Base-by-base conservation (phyloP, 2,113 vertebrate species). In the Panthera leo region DNA sequence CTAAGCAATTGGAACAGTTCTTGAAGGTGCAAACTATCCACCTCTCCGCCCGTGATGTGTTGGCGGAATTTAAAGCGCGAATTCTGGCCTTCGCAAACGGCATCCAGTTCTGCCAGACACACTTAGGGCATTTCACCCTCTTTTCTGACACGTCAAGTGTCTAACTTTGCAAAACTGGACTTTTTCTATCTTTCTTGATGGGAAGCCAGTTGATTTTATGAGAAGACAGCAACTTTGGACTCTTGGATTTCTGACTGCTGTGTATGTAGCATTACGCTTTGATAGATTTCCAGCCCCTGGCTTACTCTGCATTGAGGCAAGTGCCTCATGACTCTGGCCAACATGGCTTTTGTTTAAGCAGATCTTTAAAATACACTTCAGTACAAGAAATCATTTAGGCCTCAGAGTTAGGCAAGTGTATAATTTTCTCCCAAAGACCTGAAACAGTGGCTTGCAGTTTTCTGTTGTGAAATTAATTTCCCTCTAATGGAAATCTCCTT, bases 381-480 rank as follows among this genome's bases (percentile, higher is more conserved):
- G 58, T 63, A 19, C 5, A 51, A 95, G 48, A 93, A 87, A 90
- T 89, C 96, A 84, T 53, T 88, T 39, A 89, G 63, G 67, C 73
- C 89, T 89, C 51, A 27, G 93, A 84, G 63, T 88, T 65, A 84
- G 39, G 55, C 23, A 5, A 75, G 27, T 55, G 42, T 83, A 39
- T 82, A 92, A 75, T 89, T 97, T 97, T 86, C 79, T 91, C 73
- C 85, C 89, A 89, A 96, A 93, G 97, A 94, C 68, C n/a, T 51
- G 71, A 90, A 95, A 96, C 55, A 67, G 73, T 80, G 86, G 82
- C 86, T 97, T 78, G 76, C 36, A 42, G 92, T 93, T 92, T 78
- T 61, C 78, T 55, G 65, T 84, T 96, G 79, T 95, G 95, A 97
- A 97, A 94, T 95, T 95, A 97, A 97, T 97, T 96, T 94, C 13